Evolutionary conservation across 2,888 invertebrate genomes (phyloP).

Genomic region (Chrysolina oricalcia): DNA sequence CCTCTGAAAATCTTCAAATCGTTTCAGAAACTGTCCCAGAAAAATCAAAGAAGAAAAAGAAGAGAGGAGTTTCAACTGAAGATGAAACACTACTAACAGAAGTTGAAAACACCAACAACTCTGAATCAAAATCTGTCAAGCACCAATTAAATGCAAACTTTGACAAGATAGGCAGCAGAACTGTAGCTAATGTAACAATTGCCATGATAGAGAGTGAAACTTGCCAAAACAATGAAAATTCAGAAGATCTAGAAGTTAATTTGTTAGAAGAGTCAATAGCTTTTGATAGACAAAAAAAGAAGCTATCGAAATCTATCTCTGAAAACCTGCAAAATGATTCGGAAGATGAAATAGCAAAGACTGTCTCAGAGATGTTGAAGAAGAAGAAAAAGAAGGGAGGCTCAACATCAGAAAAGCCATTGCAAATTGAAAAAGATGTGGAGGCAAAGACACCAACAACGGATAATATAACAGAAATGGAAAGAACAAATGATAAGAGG

Average conservation of each 20-base stretch:
- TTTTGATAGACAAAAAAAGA: not conserved
- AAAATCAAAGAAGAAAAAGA: slow-evolving; percentile 23
- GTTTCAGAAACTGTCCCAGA: slow-evolving; percentile 17
- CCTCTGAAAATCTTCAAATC: slow-evolving; percentile 28
- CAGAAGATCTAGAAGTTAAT: not conserved
- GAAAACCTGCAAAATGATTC: not conserved
- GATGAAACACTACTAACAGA: not conserved
- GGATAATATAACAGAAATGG: too few relatives aligned
- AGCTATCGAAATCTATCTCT: not conserved
- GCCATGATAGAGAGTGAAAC: not conserved
- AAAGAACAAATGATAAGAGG: not conserved
- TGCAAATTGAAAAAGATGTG: slow-evolving; percentile 11
- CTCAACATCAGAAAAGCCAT: not conserved
- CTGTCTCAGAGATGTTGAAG: not conserved
- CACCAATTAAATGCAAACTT: not conserved
- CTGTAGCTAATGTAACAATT: not conserved
- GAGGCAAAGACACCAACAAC: slow-evolving; percentile 1
- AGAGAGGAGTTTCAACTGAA: not conserved
- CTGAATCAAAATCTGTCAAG: not conserved
- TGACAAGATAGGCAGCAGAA: too few relatives aligned
- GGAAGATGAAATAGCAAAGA: not conserved
- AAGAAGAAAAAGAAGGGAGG: slow-evolving; percentile 42
- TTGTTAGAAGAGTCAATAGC: not conserved
- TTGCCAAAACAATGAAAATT: not conserved
- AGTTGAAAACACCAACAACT: not conserved